Conservation (phyloP, 2,797 vertebrate species). For the Poecilia velifera region DNA sequence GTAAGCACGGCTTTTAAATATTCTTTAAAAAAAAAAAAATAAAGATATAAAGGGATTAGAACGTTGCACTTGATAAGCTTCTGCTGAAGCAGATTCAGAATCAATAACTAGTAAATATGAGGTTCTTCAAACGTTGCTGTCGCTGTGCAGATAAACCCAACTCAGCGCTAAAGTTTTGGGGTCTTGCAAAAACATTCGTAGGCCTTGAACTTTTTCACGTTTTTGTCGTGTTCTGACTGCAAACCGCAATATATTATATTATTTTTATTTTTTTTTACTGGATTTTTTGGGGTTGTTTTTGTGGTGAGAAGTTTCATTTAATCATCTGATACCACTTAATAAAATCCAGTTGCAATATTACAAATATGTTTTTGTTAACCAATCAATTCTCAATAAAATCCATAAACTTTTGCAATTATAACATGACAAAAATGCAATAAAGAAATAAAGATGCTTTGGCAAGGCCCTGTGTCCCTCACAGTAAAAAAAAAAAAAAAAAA, state of each 20-base stretch:
- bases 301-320: not conserved
- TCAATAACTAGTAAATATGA: constrained; percentile 21
- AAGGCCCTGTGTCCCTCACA: not conserved
- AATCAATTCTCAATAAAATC: not conserved
- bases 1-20: constrained; percentile 30
- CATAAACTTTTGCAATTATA: not conserved
- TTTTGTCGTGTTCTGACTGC: not conserved
- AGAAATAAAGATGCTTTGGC: not conserved
- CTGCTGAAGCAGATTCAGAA: constrained; percentile 31
- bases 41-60: constrained; percentile 16
- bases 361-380: not conserved
- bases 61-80: constrained; percentile 19
- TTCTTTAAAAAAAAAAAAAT: not conserved
- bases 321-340: not conserved
- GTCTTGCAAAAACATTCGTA: not conserved
- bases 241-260: not conserved
- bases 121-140: constrained; percentile 35
- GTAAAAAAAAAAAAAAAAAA: not conserved
- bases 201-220: not conserved
- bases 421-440: not conserved
- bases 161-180: constrained; percentile 14
- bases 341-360: not conserved
- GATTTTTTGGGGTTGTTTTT: too few relatives aligned
- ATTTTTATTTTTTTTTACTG: not conserved
- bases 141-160: constrained; percentile 12